Evolutionary conservation across 2,888 invertebrate species (phyloP).

Genomic region (Tipula lateralis): DNA sequence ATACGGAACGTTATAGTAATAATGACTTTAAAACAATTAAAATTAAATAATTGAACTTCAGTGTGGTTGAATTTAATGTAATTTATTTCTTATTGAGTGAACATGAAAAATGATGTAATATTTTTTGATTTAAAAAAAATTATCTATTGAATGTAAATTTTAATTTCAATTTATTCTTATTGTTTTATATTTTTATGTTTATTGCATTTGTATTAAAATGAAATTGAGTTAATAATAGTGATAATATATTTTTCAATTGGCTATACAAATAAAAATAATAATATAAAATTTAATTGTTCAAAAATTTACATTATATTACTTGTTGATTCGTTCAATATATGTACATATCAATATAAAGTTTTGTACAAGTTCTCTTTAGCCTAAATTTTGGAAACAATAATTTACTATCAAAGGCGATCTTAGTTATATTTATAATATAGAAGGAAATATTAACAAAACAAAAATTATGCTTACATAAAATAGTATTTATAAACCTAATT

Average conservation of each 20-base stretch:
- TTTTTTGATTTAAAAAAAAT: neutral
- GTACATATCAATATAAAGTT: neutral
- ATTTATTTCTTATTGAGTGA: neutral
- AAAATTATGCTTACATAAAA: neutral
- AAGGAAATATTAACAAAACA: neutral
- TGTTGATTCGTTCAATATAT: neutral
- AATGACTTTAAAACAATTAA: neutral
- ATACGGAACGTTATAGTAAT: neutral
- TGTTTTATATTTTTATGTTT: neutral
- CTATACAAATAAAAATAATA: neutral
- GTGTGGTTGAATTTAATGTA: neutral
- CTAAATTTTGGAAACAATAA: neutral
- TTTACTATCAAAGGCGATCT: neutral
- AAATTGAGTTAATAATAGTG: neutral
- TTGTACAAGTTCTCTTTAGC: neutral
- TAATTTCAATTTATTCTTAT: conserved; percentile 19
- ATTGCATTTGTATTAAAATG: neutral
- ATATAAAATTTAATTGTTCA: neutral
- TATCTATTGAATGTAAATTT: conserved; percentile 19
- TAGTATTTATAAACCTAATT: neutral
- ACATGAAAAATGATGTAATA: conserved; percentile 5
- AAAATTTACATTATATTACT: neutral
- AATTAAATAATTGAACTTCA: neutral
- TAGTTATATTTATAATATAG: neutral
- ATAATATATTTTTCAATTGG: neutral